Evolutionary conservation across 2,888 invertebrate species (phyloP), one percentile per base, ranked within the genome.

Genomic region (Rhimphoctona megacephalus): DNA sequence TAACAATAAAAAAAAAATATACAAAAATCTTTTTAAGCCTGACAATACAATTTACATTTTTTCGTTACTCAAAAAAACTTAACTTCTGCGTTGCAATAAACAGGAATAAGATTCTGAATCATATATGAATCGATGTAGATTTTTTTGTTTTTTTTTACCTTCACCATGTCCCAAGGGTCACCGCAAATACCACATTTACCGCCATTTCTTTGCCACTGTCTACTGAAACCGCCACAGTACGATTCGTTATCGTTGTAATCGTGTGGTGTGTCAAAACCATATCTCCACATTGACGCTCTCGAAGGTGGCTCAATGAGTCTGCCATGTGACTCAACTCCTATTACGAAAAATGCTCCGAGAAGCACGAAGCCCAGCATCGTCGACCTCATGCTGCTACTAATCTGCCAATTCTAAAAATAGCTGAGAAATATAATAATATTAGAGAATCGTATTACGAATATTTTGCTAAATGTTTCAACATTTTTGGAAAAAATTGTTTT

Each of bases 191-290:
- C 98, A 92, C 98, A 98, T 93, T 97, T 97, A 0, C 98, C 98
- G 3, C 95, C 96, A 92, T 98, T 98, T 83, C 95, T 96, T 90
- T 96, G 96, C 97, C 97, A 97, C 92, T 98, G 98, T 76, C 97
- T 95, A n/a, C 97, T 96, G 93, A 97, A 98, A 14, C 98, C 98
- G 0, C 98, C 98, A 93, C 98, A 98, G 94, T 97, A 98, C 6
- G 97, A 95, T 92, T 98, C 98, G 93, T 98, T 97, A 94, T 98
- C 98, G 94, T 98, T 98, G 95, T 98, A 98, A 94, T 98, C 97
- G 91, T 97, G 97, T 1, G 98, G 98, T 1, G 98, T 98, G 93
- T 97, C 96, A 94, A 98, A 98, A 83, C 98, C 98, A 94, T 97
- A 98, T 89, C 98, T 96, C 98, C 98, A 98, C 91, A 98, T 98